phyloP scores from a whole-genome alignment of 2,113 vertebrate genomes.

The Dipodomys merriami region DNA sequence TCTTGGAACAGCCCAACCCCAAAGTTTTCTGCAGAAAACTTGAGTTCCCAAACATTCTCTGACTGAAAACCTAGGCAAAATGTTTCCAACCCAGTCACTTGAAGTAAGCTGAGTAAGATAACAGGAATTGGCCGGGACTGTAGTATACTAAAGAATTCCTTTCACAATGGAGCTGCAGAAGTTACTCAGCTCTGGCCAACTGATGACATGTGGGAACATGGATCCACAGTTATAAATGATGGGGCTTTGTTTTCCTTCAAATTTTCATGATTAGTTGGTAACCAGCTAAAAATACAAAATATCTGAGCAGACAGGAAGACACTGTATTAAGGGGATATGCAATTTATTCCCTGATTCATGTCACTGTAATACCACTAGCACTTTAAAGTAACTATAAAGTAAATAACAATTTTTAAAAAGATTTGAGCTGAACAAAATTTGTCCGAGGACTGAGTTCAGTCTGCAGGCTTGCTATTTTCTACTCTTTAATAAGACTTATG shows the following conservation, averaged over 20 bases:
- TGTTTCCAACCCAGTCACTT: background rate
- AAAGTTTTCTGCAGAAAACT: slow-evolving; percentile 15
- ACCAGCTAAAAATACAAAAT: slow-evolving; percentile 36
- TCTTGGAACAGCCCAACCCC: background rate
- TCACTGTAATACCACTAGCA: too few species aligned
- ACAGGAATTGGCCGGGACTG: background rate
- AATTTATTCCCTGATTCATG: too few species aligned
- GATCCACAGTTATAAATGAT: background rate
- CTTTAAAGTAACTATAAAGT: too few species aligned
- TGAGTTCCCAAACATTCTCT: background rate
- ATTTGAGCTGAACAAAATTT: slow-evolving; percentile 21
- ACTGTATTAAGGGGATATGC: too few species aligned
- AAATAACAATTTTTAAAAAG: background rate
- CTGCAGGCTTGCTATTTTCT: slow-evolving; percentile 1
- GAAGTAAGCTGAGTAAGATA: background rate
- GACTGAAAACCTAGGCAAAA: slow-evolving; percentile 26
- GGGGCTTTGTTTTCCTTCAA: background rate
- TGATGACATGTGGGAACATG: background rate
- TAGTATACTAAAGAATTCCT: background rate
- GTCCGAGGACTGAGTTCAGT: background rate
- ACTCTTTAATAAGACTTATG: background rate
- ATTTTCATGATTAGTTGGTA: slow-evolving; percentile 26
- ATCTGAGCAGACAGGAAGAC: background rate
- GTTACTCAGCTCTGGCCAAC: background rate
- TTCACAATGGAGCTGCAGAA: background rate